Percentiles rank a stretch among this genome's conserved stretches.
Evolutionary conservation across 2,113 vertebrate genomes (phyloP).

Genomic region (Struthidea cinerea): DNA sequence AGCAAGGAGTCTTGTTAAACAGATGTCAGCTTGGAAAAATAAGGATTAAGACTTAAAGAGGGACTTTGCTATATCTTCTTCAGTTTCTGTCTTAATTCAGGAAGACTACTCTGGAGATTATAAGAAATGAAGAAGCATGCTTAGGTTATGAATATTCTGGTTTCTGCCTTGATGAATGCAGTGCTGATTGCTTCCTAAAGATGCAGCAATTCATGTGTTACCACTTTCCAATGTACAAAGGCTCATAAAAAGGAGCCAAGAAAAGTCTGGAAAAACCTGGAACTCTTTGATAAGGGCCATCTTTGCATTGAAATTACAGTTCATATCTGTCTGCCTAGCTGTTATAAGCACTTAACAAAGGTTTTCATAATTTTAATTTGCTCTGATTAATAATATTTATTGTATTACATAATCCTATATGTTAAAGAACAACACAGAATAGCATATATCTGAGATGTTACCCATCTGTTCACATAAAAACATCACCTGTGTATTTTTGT

Average conservation of each 20-base stretch:
- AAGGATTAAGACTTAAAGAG: background rate
- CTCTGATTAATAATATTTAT: background rate
- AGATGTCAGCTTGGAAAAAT: background rate
- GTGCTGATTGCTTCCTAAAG: background rate
- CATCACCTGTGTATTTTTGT: background rate
- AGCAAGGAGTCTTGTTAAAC: background rate
- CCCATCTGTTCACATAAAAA: background rate
- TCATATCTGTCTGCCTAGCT: background rate
- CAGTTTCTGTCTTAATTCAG: background rate
- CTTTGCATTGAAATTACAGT: background rate
- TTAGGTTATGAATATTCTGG: background rate
- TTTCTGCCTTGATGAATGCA: background rate
- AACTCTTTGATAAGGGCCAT: background rate
- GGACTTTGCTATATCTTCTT: background rate
- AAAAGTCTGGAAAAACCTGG: background rate
- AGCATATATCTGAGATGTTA: background rate
- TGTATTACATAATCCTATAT: background rate
- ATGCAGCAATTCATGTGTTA: background rate
- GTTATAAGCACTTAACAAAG: background rate
- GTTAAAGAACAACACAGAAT: background rate
- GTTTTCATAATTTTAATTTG: background rate
- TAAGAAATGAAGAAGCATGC: background rate
- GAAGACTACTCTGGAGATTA: background rate
- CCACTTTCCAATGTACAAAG: background rate
- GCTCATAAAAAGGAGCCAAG: background rate